Conservation (phyloP, 2,113 vertebrate genomes). For the Mustela nigripes region DNA sequence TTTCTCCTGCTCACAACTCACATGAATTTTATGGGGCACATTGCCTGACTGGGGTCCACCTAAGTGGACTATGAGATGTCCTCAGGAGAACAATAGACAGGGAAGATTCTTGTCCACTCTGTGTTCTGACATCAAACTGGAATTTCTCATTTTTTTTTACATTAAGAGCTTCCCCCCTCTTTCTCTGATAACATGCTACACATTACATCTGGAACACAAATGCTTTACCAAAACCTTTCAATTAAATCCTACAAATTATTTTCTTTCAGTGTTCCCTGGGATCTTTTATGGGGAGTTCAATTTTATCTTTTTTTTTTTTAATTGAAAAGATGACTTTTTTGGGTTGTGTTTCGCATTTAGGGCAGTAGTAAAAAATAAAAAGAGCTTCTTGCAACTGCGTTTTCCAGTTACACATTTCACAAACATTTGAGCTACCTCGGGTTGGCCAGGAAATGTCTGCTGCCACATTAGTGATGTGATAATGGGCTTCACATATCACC, state of each 20-base stretch:
- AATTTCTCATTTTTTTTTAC: slow-evolving; percentile 31
- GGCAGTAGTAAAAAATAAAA: slow-evolving; percentile 79
- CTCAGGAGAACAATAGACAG: background rate
- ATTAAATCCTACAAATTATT: slow-evolving; percentile 73
- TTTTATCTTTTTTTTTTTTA: slow-evolving; percentile 76
- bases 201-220: background rate
- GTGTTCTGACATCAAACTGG: background rate
- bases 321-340: slow-evolving; percentile 70
- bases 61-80: background rate
- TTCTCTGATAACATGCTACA: slow-evolving; percentile 29
- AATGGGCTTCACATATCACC: slow-evolving; percentile 89
- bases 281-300: slow-evolving; percentile 59
- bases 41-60: background rate
- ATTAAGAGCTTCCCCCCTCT: background rate
- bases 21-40: background rate
- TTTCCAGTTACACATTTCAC: slow-evolving; percentile 82
- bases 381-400: slow-evolving; percentile 82
- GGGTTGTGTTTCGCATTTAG: slow-evolving; percentile 73
- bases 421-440: slow-evolving; percentile 80
- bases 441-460: slow-evolving; percentile 86
- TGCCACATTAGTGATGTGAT: slow-evolving; percentile 87
- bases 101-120: background rate
- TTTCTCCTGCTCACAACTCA: background rate
- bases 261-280: slow-evolving; percentile 49
- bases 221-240: slow-evolving; percentile 43